phyloP scores from a whole-genome alignment of 2,797 vertebrate species.

The Astyanax mexicanus region DNA sequence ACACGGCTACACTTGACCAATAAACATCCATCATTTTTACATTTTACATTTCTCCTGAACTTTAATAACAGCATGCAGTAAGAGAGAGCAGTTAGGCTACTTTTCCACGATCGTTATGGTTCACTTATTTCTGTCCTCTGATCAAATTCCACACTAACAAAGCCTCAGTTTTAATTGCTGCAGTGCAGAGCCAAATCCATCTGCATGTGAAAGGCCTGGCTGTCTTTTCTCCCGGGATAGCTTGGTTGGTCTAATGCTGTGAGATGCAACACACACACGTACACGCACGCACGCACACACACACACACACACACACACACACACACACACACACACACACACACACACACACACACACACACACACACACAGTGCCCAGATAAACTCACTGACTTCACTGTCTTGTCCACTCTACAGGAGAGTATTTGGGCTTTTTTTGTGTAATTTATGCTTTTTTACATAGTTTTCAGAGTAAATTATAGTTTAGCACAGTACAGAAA shows the following conservation, averaged over 20 bases:
- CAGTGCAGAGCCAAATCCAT: conserved; percentile 70
- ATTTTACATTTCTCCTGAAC: neutral
- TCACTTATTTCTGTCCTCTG: conserved; percentile 11
- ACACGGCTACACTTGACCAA: too few relatives aligned
- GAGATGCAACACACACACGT: too few relatives aligned
- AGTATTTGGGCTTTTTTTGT: neutral
- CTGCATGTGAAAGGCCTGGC: conserved; percentile 73
- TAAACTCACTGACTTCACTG: conserved; percentile 18
- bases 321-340: conserved; percentile 29
- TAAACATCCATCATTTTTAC: neutral
- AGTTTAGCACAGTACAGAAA: neutral
- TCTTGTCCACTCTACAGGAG: neutral
- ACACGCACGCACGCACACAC: conserved; percentile 23
- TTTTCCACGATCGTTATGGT: neutral
- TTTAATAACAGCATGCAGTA: neutral
- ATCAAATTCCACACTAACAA: conserved; percentile 23
- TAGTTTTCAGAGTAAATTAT: neutral
- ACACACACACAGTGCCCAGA: conserved; percentile 37
- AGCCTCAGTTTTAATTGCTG: conserved; percentile 41
- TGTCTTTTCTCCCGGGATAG: conserved; percentile 45
- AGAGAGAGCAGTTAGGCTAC: neutral
- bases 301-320: neutral
- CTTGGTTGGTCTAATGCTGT: conserved; percentile 44
- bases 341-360: neutral
- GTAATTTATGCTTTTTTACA: neutral